phyloP scores from a whole-genome alignment of 2,797 vertebrate species.

The Pristis pectinata region DNA sequence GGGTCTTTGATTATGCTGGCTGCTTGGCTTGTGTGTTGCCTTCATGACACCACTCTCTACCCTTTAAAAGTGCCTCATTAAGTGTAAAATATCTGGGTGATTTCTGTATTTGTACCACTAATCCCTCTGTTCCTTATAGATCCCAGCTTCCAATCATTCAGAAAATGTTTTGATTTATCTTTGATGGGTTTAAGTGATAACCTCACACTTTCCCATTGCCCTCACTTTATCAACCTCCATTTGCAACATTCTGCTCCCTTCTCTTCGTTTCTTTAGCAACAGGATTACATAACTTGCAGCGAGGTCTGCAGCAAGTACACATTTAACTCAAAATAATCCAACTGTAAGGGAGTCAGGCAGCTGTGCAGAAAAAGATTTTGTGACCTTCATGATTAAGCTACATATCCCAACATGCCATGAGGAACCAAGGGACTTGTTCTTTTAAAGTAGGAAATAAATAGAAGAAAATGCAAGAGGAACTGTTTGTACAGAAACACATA shows the following conservation, averaged over 20 bases:
- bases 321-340: no score
- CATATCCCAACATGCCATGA: no score
- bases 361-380: no score
- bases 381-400: no score
- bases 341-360: no score
- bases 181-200: background rate
- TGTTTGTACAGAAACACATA: no score
- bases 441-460: no score
- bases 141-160: background rate
- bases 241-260: background rate
- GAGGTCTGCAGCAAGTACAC: no score
- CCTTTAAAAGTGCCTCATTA: background rate
- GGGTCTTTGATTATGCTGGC: no score
- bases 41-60: background rate
- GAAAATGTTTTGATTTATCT: background rate
- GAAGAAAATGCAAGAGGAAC: no score
- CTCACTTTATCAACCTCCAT: background rate
- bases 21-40: background rate
- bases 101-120: background rate
- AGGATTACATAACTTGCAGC: background rate
- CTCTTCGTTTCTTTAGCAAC: background rate
- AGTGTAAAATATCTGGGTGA: background rate
- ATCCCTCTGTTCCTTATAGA: background rate
- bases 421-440: no score
- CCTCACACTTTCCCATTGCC: background rate